Evolutionary conservation across 2,113 vertebrate species (phyloP), one percentile per base, ranked within the genome.

Genomic region (Tachysurus fulvidraco): DNA sequence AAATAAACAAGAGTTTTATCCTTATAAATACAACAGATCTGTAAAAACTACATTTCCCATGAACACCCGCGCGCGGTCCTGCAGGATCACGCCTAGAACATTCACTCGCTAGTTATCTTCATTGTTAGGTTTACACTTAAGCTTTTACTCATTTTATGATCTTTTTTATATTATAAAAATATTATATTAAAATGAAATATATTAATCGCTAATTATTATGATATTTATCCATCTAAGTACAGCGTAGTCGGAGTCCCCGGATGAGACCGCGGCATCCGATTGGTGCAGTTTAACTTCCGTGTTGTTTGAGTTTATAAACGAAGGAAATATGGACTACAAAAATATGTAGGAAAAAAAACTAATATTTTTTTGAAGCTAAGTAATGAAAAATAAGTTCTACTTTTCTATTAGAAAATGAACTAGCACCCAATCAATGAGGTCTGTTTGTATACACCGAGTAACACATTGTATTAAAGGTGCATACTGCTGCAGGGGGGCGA

Each of bases 1-100:
- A 36, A 36, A 36, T 36, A 36, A 36, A 25, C 41, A 60, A 21
- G 11, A 57, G 41, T 19, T n/a, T 50, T 28, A 13, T 77, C 50
- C 54, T n/a, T 13, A 76, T 4, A 5, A 14, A 25, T 77, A 77
- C 7, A 46, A 17, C 25, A 13, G 25, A 14, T 3, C 79, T 28
- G 28, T 30, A 84, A 73, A 44, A 84, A 71, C 82, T 77, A 54
- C 3, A 88, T 3, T 46, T 19, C 0, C 79, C 79, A 81, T 62
- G 36, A 81, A 46, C 57, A 77, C 74, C 69, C 23, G 13, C 74
- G 54, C 23, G 13, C 74, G 54, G 25, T n/a, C 4, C 52, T 30
- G 14, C 25, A 17, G 46, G 13, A 2, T 52, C 7, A 5, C 12
- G 4, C 52, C 44, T n/a, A n/a, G 23, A 77, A 52, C 23, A 2